Percentiles rank a stretch among this genome's conserved stretches.
Conservation (phyloP, 2,113 vertebrate genomes). For the Cryptomyrus ogoouensis region DNA sequence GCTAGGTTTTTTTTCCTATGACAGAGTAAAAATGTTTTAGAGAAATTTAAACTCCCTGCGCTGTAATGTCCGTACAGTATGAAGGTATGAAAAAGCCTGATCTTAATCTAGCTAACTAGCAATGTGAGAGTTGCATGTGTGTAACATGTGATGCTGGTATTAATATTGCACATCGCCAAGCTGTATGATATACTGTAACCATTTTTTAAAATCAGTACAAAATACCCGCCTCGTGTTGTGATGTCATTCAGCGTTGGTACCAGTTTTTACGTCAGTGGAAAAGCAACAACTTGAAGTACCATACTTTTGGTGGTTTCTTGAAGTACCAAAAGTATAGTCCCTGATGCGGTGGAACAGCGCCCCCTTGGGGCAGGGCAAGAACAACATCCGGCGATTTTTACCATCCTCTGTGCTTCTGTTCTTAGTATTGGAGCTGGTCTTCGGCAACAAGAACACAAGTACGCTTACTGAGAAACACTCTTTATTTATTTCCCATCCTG, state of each 20-base stretch:
- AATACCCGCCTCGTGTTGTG: neutral
- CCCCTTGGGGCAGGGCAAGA: neutral
- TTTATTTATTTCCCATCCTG: neutral
- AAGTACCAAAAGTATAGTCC: neutral
- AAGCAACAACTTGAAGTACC: too few species aligned
- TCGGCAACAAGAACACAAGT: too few species aligned
- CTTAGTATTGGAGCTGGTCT: too few species aligned
- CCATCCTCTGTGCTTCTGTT: neutral
- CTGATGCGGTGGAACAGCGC: neutral
- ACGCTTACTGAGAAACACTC: neutral
- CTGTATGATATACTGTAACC: too few species aligned
- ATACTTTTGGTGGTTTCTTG: neutral
- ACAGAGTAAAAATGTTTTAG: neutral
- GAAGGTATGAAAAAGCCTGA: neutral
- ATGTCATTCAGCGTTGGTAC: neutral
- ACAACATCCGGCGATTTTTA: neutral
- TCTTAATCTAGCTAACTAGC: neutral
- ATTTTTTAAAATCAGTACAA: neutral
- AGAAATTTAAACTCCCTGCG: neutral
- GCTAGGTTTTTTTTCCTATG: too few species aligned
- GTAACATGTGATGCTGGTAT: neutral
- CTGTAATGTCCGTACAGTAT: neutral
- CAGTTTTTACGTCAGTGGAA: neutral
- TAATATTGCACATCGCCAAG: neutral
- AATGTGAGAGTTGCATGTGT: neutral